Conservation (phyloP, 2,113 vertebrate genomes). For the Plecotus auritus region DNA sequence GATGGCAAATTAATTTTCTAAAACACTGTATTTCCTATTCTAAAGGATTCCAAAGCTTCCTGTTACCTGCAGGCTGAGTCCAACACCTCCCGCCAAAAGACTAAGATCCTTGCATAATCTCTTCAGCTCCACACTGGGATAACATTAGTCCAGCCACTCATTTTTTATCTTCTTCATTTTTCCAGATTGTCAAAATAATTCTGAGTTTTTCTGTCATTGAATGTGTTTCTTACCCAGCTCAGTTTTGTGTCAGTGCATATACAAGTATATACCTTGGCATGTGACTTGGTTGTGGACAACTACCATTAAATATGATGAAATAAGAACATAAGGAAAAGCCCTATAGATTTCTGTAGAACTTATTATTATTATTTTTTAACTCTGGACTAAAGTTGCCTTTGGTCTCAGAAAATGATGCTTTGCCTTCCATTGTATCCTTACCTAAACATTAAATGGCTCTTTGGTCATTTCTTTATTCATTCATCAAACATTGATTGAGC, state of each 20-base stretch:
- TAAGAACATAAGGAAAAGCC: neutral
- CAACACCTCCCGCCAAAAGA: neutral
- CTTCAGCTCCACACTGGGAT: neutral
- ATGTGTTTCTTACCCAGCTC: neutral
- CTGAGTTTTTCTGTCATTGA: neutral
- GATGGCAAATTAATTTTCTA: neutral
- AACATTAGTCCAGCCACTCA: neutral
- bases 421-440: neutral
- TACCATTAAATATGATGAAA: neutral
- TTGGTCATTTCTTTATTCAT: neutral
- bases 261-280: neutral
- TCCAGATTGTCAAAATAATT: conserved; percentile 2
- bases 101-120: neutral
- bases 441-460: neutral
- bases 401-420: neutral
- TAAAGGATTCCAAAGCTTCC: neutral
- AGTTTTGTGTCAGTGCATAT: neutral
- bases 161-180: neutral
- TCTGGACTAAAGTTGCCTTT: neutral
- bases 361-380: neutral
- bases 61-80: neutral
- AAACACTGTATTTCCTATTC: neutral
- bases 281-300: neutral
- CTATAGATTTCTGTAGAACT: neutral
- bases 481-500: neutral